Base-by-base conservation (phyloP, 2,888 invertebrate species). In the Coleophora flavipennella region DNA sequence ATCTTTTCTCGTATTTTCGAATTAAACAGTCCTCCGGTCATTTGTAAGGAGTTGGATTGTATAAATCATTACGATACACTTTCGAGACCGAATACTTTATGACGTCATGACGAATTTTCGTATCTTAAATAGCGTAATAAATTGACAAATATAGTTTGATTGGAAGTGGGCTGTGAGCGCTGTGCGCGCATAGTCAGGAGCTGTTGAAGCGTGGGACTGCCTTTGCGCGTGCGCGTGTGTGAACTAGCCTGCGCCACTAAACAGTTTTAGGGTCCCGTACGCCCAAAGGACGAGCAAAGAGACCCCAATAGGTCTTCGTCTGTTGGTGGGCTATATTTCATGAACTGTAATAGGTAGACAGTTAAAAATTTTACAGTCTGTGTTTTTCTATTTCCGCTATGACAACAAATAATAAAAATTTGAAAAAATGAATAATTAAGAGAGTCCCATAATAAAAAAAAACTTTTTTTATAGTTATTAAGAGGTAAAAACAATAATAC, bases 201-300 rank as follows among this genome's bases (percentile, higher is more conserved):
- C 46, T 47, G 48, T 53, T 50, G 51, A 59, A 59, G 71, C 73
- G 74, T 74, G 73, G 67, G 75, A 73, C 58, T 61, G 45, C 43
- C 49, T 57, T 53, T 59, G n/a, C n/a, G n/a, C n/a, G n/a, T n/a
- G n/a, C n/a, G n/a, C 62, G 59, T 54, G 75, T 74, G 75, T 75
- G 76, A 78, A 75, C 71, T 62, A 53, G 51, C 57, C 57, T 70
- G 74, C 62, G 69, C 56, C 65, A 69, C 73, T n/a, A n/a, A n/a
- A n/a, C n/a, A n/a, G n/a, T n/a, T n/a, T n/a, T n/a, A n/a, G n/a
- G n/a, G n/a, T n/a, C n/a, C n/a, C n/a, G n/a, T n/a, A n/a, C n/a
- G n/a, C n/a, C n/a, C n/a, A n/a, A n/a, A n/a, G n/a, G n/a, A n/a
- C n/a, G n/a, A n/a, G n/a, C n/a, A n/a, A n/a, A n/a, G n/a, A n/a